Percentiles rank a stretch among this genome's conserved stretches.
Conservation (phyloP, 2,797 vertebrate species). For the Brachymystax lenok region DNA sequence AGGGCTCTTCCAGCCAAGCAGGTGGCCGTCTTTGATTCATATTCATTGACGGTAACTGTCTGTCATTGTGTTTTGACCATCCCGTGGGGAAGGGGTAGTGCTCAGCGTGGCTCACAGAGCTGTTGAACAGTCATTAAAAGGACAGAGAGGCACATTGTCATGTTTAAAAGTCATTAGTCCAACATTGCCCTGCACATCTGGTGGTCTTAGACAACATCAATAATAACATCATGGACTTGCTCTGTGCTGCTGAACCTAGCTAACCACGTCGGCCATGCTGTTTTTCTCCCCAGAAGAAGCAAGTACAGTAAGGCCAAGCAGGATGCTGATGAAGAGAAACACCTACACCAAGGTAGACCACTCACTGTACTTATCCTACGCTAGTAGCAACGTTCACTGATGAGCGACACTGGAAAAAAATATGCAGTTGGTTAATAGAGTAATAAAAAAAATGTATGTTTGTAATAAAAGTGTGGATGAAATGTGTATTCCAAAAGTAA, state of each 20-base stretch:
- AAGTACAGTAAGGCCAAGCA: slow-evolving; percentile 99
- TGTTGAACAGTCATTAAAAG: slow-evolving; percentile 60
- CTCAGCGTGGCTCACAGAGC: slow-evolving; percentile 48
- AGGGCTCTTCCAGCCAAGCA: slow-evolving; percentile 65
- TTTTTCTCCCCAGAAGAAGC: slow-evolving; percentile 83
- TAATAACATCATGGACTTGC: slow-evolving; percentile 9
- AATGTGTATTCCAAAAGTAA: not conserved
- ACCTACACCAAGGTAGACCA: slow-evolving; percentile 90
- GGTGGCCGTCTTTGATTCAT: slow-evolving; percentile 69
- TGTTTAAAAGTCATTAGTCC: slow-evolving; percentile 60
- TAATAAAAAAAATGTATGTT: not conserved
- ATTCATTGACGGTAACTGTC: slow-evolving; percentile 61
- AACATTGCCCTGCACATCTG: slow-evolving; percentile 67
- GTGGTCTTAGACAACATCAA: slow-evolving; percentile 56
- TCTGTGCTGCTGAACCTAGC: not conserved
- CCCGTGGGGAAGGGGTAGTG: slow-evolving; percentile 50
- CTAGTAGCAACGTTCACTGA: not conserved
- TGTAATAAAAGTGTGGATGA: not conserved
- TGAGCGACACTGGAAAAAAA: too few species aligned
- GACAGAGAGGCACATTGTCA: not conserved
- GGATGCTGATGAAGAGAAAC: slow-evolving; percentile 95
- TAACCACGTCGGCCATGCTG: slow-evolving; percentile 43
- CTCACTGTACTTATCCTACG: slow-evolving; percentile 18
- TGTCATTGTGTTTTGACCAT: slow-evolving; percentile 22
- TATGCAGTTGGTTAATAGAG: not conserved